These are phyloP conservation scores for Brachyopa scutellaris DNA, from an alignment of 2,888 invertebrate genomes.

Conservation along the genomic window DNA sequence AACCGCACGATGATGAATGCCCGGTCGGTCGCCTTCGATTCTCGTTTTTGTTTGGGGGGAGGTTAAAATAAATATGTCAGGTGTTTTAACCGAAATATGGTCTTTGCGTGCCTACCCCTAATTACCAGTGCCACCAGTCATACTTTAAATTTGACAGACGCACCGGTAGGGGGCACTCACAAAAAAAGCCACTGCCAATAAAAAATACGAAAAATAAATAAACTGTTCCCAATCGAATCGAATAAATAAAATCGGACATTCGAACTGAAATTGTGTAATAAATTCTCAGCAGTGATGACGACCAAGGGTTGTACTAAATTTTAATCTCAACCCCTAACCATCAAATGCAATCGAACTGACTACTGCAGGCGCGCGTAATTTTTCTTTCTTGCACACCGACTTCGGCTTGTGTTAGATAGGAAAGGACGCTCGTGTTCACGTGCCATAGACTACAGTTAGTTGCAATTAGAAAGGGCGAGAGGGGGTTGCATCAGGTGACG, in stretches of 20 bases:
- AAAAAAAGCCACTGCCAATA: slow-evolving; percentile 4
- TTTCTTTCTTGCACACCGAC: slow-evolving; percentile 41
- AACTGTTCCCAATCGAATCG: slow-evolving; percentile 52
- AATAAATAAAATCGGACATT: slow-evolving; percentile 66
- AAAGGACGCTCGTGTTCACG: slow-evolving; percentile 47
- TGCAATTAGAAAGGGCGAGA: slow-evolving; percentile 22
- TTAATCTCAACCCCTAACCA: slow-evolving; percentile 11
- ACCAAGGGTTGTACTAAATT: slow-evolving; percentile 13
- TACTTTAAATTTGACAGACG: slow-evolving; percentile 61
- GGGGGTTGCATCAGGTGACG: slow-evolving; percentile 64
- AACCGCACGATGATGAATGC: slow-evolving; percentile 69
- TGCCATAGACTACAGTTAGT: slow-evolving; percentile 31
- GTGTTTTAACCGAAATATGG: slow-evolving; percentile 70
- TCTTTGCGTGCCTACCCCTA: slow-evolving; percentile 66
- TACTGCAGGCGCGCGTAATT: slow-evolving; percentile 41
- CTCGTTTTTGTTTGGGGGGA: too few relatives aligned
- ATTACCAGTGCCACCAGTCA: slow-evolving; percentile 53
- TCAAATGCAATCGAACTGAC: slow-evolving; percentile 22
- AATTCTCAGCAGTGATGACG: slow-evolving; percentile 33
- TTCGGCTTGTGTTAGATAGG: slow-evolving; percentile 17
- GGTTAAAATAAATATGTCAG: slow-evolving; percentile 49
- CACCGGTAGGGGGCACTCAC: slow-evolving; percentile 24
- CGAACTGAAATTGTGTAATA: slow-evolving; percentile 63
- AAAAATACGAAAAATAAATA: neutral
- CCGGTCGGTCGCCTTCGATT: neutral